Base-by-base conservation (phyloP, 2,888 invertebrate species). In the Hyles lineata region DNA sequence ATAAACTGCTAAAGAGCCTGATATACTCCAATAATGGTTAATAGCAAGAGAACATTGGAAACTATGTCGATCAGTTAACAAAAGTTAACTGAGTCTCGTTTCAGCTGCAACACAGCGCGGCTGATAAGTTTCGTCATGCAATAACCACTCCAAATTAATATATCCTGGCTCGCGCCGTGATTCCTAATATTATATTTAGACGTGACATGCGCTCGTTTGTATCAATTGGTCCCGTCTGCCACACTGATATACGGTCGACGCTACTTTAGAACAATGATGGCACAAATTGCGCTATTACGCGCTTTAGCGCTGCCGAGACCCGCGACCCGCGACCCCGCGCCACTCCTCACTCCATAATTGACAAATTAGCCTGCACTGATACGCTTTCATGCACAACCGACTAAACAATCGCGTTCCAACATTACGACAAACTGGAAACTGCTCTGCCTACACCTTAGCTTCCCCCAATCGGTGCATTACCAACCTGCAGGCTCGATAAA, bases 181-280 rank as follows among this genome's bases (percentile, higher is more conserved):
- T 94, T 94, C 94, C 93, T 94, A 94, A 94, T 94, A 94, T 94
- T 94, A 94, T 94, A 94, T 94, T 94, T 94, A 94, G 94, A 94
- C 93, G 90, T 94, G 94, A 94, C 94, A 94, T 90, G 89, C 90
- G 92, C 93, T 93, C 94, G 92, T 94, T 94, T 94, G 92, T 94
- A 93, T 92, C 94, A 94, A 94, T 94, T 94, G 94, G 87, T 86
- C 89, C 89, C 91, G 93, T 93, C 94, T 93, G 91, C 90, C 86
- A 85, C 87, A 83, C 93, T 94, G 94, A 94, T 94, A 91, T 92
- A 94, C 92, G 92, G 90, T 90, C 90, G 90, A 91, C 91, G 89
- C 92, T 94, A 94, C 94, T 93, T 94, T 93, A 93, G 90, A 93
- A 94, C 94, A 94, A 94, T 94, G 91, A 94, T 89, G 91, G 89